phyloP scores from a whole-genome alignment of 2,888 invertebrate species.

The Harmothoe impar region DNA sequence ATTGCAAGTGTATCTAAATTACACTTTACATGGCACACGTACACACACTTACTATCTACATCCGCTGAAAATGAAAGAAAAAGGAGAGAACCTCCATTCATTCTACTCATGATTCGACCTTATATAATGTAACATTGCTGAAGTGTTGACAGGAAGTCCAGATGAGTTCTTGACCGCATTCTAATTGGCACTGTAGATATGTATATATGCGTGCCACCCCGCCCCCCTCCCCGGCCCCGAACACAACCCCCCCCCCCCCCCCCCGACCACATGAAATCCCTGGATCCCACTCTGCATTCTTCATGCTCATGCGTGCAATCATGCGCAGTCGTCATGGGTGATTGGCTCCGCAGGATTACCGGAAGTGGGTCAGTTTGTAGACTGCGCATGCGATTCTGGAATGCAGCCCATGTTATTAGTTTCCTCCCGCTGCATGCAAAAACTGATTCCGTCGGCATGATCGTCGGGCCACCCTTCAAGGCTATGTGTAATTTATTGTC shows the following conservation, averaged over 20 bases:
- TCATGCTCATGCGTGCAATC: slow-evolving; percentile 21
- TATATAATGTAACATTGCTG: too few relatives aligned
- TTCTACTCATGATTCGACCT: too few relatives aligned
- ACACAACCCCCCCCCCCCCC: background rate
- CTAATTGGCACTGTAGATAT: background rate
- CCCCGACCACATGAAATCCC: background rate
- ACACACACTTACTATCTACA: too few relatives aligned
- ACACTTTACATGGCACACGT: too few relatives aligned
- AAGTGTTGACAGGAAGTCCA: background rate
- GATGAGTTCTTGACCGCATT: background rate
- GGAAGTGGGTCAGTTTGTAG: slow-evolving; percentile 29
- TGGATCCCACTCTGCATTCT: background rate
- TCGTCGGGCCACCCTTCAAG: background rate
- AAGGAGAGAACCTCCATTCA: too few relatives aligned
- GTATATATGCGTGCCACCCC: background rate
- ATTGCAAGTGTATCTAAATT: too few relatives aligned
- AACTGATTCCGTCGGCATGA: background rate
- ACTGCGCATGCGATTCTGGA: slow-evolving; percentile 1
- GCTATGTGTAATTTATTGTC: background rate
- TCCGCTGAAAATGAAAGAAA: too few relatives aligned
- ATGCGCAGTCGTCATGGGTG: slow-evolving; percentile 29
- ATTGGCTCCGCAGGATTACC: background rate
- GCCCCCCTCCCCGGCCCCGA: background rate
- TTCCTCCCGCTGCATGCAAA: background rate
- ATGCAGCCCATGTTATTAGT: background rate